Evolutionary conservation across 2,113 vertebrate species (phyloP).

Genomic region (Fulmarus glacialis): DNA sequence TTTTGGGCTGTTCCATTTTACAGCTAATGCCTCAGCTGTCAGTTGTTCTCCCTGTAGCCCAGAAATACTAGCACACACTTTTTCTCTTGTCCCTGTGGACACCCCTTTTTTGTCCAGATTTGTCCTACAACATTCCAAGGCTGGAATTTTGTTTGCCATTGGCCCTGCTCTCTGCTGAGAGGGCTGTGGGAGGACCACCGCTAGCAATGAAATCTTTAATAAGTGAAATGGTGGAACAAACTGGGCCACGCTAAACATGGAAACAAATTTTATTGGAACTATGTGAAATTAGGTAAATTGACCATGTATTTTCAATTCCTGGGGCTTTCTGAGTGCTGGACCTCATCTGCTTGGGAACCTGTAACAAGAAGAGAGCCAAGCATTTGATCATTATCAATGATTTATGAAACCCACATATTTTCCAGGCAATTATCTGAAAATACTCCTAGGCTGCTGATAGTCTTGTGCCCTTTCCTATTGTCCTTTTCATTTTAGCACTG

Average conservation of each 20-base stretch:
- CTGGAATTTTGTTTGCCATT: not conserved
- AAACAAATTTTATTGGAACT: not conserved
- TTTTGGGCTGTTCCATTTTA: not conserved
- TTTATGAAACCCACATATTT: not conserved
- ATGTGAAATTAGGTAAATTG: not conserved
- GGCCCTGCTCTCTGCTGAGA: not conserved
- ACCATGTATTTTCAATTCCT: not conserved
- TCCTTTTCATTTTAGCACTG: not conserved
- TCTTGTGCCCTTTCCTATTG: not conserved
- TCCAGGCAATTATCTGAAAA: not conserved
- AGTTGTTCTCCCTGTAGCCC: not conserved
- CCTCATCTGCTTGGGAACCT: not conserved
- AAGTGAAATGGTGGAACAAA: not conserved
- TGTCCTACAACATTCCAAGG: not conserved
- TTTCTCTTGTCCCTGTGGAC: not conserved
- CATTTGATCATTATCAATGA: not conserved
- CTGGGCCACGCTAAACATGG: not conserved
- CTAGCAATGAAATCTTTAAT: not conserved
- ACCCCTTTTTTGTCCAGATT: not conserved
- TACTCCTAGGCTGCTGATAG: not conserved
- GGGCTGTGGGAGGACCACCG: not conserved
- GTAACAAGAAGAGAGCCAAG: not conserved
- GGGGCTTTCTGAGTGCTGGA: not conserved
- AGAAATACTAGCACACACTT: not conserved
- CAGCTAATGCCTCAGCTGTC: not conserved